Evolutionary conservation across 2,797 vertebrate species (phyloP).

Genomic region (Crax fasciolata): DNA sequence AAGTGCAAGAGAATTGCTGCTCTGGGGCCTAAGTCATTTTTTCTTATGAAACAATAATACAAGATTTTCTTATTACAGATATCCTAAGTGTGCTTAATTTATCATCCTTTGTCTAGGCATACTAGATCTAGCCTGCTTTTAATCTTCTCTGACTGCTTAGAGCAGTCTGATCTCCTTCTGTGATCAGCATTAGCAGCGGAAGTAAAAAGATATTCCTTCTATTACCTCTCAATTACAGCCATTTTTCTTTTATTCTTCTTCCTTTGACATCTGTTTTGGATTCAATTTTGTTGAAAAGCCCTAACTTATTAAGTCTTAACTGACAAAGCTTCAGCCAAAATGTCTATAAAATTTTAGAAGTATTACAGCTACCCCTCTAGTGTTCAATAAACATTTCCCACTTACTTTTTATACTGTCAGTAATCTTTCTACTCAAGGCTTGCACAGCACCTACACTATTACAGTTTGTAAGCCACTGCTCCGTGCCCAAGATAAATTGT

Average conservation of each 20-base stretch:
- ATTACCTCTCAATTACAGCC: conserved; percentile 15
- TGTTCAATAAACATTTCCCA: not conserved
- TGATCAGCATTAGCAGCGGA: conserved; percentile 22
- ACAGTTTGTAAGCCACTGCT: not conserved
- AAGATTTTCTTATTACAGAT: conserved; percentile 39
- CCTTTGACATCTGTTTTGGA: conserved; percentile 15
- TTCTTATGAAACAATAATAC: conserved; percentile 39
- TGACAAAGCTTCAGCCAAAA: not conserved
- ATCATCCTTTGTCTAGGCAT: conserved; percentile 15
- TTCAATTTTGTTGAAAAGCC: conserved; percentile 3
- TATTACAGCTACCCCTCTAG: not conserved
- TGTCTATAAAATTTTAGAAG: not conserved
- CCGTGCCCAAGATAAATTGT: not conserved
- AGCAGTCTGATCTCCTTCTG: conserved; percentile 16
- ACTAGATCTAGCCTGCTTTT: conserved; percentile 1
- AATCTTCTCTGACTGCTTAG: conserved; percentile 22
- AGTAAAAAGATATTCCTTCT: conserved; percentile 36
- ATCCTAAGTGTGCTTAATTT: not conserved
- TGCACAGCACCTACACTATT: not conserved
- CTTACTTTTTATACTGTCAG: not conserved
- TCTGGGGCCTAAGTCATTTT: conserved; percentile 38
- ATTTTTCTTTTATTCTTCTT: conserved; percentile 52
- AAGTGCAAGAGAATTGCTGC: conserved; percentile 5
- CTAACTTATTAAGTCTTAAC: not conserved
- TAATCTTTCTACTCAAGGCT: not conserved